Conservation (phyloP, 2,888 invertebrate species). For the Myathropa florea region DNA sequence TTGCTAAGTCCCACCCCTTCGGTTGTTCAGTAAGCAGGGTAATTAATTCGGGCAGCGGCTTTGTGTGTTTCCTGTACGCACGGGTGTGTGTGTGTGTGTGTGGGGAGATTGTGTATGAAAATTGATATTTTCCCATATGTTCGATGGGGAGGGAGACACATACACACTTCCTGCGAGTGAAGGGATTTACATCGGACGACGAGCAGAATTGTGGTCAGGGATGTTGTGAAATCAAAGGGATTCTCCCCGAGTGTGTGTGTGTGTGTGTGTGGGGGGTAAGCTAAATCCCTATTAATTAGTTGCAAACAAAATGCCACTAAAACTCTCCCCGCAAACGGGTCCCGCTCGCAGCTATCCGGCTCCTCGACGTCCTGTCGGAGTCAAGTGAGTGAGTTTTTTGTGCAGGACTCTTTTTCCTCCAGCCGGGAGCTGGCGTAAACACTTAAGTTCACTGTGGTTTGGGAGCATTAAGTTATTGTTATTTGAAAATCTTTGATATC, state of each 20-base stretch:
- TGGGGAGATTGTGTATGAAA: slow-evolving; percentile 41
- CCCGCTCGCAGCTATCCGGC: background rate
- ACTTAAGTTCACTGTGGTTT: slow-evolving; percentile 38
- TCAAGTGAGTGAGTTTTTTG: background rate
- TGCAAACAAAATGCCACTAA: slow-evolving; percentile 66
- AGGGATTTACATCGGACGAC: slow-evolving; percentile 41
- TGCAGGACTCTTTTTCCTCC: background rate
- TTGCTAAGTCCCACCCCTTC: slow-evolving; percentile 58
- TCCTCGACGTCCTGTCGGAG: background rate
- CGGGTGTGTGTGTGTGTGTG: background rate
- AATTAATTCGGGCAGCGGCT: slow-evolving; percentile 64
- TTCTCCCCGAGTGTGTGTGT: background rate
- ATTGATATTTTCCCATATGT: slow-evolving; percentile 70
- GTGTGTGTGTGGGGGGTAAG: slow-evolving; percentile 7
- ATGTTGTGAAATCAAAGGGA: slow-evolving; percentile 38
- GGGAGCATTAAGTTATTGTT: slow-evolving; percentile 52
- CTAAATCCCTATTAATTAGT: slow-evolving; percentile 67
- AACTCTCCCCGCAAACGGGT: background rate
- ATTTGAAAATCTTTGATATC: slow-evolving; percentile 47
- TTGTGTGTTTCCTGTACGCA: background rate
- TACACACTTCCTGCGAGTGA: background rate
- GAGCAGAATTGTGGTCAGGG: slow-evolving; percentile 54
- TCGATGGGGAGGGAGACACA: background rate
- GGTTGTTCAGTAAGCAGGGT: slow-evolving; percentile 66
- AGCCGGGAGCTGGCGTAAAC: slow-evolving; percentile 11